Evolutionary conservation across 2,888 invertebrate genomes (phyloP).

Genomic region (Apodemia mormo): DNA sequence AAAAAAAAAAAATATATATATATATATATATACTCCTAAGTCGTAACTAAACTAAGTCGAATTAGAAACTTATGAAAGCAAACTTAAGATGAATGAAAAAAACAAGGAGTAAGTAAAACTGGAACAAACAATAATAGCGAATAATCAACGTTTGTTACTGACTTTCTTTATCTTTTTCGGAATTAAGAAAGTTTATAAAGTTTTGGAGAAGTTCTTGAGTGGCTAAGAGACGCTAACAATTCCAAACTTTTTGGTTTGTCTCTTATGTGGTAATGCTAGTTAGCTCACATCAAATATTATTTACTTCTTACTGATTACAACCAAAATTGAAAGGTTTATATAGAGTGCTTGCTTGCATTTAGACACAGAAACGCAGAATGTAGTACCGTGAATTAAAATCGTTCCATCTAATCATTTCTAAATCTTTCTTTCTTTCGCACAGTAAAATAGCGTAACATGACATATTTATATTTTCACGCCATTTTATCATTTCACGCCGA

Average conservation of each 20-base stretch:
- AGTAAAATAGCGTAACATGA: no score
- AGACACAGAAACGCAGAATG: no score
- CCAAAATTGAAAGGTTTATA: no score
- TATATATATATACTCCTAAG: no score
- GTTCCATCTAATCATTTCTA: no score
- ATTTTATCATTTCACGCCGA: no score
- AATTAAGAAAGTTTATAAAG: conserved; percentile 2
- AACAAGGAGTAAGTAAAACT: neutral
- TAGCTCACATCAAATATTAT: neutral
- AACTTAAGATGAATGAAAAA: neutral
- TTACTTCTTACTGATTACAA: neutral
- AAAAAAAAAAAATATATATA: no score
- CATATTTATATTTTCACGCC: no score
- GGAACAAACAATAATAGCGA: neutral
- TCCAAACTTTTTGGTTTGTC: conserved; percentile 1
- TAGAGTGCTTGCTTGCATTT: no score
- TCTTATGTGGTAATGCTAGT: neutral
- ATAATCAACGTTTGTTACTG: neutral
- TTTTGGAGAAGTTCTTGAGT: neutral
- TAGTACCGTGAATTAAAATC: no score
- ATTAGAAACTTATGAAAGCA: neutral
- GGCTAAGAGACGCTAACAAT: neutral
- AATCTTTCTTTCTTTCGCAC: no score
- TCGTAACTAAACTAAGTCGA: no score
- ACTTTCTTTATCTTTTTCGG: neutral